Percentiles rank a stretch among this genome's conserved stretches.
These are phyloP conservation scores for Acropternis orthonyx DNA, from an alignment of 2,797 vertebrate species.

Conservation along the genomic window DNA sequence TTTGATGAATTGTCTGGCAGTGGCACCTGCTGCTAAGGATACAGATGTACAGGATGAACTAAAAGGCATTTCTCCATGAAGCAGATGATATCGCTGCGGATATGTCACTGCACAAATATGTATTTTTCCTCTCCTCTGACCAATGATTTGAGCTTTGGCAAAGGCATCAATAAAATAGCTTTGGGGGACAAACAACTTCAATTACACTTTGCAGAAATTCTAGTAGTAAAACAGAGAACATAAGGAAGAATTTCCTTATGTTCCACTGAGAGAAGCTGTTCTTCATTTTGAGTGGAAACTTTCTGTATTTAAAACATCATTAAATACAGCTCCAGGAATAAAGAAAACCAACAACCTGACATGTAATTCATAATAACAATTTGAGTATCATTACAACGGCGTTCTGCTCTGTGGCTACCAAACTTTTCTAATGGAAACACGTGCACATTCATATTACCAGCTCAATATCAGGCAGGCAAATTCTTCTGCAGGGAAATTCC, in stretches of 20 bases:
- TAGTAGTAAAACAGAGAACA: background rate
- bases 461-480: background rate
- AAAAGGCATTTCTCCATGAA: conserved; percentile 6
- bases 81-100: background rate
- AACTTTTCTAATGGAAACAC: background rate
- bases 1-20: conserved; percentile 54
- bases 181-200: background rate
- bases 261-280: background rate
- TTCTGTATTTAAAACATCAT: background rate
- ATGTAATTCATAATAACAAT: background rate
- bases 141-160: background rate
- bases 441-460: background rate
- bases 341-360: background rate
- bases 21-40: conserved; percentile 64
- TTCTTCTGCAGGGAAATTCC: background rate
- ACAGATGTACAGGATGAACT: conserved; percentile 49
- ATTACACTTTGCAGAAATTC: conserved; percentile 7
- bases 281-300: background rate
- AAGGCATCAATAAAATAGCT: background rate
- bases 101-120: background rate
- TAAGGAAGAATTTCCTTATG: background rate
- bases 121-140: conserved; percentile 4
- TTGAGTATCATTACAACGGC: background rate
- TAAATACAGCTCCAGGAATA: background rate
- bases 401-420: background rate